Evolutionary conservation across 2,797 vertebrate species (phyloP), one percentile per base, ranked within the genome.

Genomic region (Valencia hispanica): DNA sequence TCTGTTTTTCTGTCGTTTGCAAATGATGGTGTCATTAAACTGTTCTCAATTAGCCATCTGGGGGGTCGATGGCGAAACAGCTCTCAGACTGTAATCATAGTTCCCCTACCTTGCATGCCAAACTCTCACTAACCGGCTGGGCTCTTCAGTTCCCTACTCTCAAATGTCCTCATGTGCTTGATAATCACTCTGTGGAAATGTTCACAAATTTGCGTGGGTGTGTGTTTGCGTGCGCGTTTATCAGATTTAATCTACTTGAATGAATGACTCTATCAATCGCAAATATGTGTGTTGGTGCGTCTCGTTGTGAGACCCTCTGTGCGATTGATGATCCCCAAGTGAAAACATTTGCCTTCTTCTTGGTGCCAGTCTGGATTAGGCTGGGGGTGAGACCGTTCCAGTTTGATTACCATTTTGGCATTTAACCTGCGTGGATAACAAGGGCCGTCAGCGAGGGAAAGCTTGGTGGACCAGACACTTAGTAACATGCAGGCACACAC

Each of bases 121-220:
- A 90, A 88, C 73, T 75, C 83, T 86, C 80, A 72, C 81, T 53
- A 86, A 88, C 86, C 75, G 86, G 79, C 87, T 87, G 84, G 72
- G 74, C 81, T 84, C 85, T 86, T 78, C 75, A 84, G 78, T 79
- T 84, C 81, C 84, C 86, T 69, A 61, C 80, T 87, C 87, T 86
- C 86, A 80, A 84, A 92, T 75, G 87, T 90, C 88, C 87, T 88
- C 69, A 85, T 80, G 79, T 30, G 74, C 82, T 86, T 79, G 70
- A 88, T 93, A 91, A 93, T 91, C 88, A 89, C 91, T 88, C 74
- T 15, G 83, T 83, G 86, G 86, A 91, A 93, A 91, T 87, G 79
- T 87, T 90, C 88, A 53, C 88, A 87, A 85, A 91, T 89, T 73
- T 81, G 81, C 50, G 43, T 0, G 1, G 50, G 73, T 74, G 73